Evolutionary conservation across 2,797 vertebrate species (phyloP), one percentile per base, ranked within the genome.

Genomic region (Acrossocheilus wenchowensis): DNA sequence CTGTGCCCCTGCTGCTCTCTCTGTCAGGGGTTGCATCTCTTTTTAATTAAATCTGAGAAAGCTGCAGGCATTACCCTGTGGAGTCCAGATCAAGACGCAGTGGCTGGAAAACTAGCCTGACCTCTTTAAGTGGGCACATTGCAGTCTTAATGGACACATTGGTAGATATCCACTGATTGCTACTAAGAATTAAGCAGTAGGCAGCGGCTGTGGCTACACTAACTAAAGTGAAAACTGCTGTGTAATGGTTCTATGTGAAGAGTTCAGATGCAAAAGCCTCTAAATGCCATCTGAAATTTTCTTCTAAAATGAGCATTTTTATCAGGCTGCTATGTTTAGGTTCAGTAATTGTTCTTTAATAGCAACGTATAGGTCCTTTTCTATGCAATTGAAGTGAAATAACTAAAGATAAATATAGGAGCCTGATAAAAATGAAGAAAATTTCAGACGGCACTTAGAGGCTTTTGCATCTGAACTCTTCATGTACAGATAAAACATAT

Each of bases 11-110:
- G 17, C 43, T 26, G 26, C 73, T 75, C 11, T 30, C 60, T 64
- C 74, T 66, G 45, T 82, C 64, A 71, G 75, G 73, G 54, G 34
- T 75, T 74, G 62, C 78, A 41, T 86, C 68, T 82, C 69, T 66
- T 81, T 74, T 86, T 86, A 86, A 86, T 81, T 66, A 82, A 77
- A 74, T 57, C 79, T 54, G 85, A 54, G 74, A 14, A 23, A 39
- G 60, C 85, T 83, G 72, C 84, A 80, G 77, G 84, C 66, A 72
- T 85, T 72, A 60, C 50, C 36, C 52, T 39, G 41, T 79, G 84
- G 75, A 80, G 77, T 79, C 54, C 4, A 48, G 77, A 85, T 85
- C 84, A 85, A 85, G 75, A 48, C n/a, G 36, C 62, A 54, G 74
- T 57, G 34, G 50, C 17, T 45, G 74, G 75, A 85, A 71, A 85